Percentiles rank a stretch among this genome's conserved stretches.
Conservation (phyloP, 2,888 invertebrate species). For the Platycheirus rosarum region DNA sequence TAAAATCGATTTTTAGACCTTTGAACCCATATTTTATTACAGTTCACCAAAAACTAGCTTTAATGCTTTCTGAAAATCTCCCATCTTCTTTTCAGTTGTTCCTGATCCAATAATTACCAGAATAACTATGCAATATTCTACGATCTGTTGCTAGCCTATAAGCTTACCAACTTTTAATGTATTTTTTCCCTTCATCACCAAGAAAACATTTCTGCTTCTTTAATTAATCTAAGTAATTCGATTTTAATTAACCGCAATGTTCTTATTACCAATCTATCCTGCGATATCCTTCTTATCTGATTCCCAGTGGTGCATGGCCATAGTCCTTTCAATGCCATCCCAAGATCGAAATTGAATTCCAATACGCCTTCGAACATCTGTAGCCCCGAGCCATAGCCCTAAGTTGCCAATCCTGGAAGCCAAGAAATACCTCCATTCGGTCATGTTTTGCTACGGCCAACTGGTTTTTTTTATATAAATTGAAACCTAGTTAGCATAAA, state of each 20-base stretch:
- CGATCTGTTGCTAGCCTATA: too few relatives aligned
- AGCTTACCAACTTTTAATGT: too few relatives aligned
- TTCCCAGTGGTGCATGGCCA: too few relatives aligned
- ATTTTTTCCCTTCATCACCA: too few relatives aligned
- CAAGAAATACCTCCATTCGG: slow-evolving; percentile 50
- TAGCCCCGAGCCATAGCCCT: slow-evolving; percentile 19
- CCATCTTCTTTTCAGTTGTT: too few relatives aligned
- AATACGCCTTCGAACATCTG: slow-evolving; percentile 58
- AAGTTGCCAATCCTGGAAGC: slow-evolving; percentile 51
- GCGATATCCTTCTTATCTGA: slow-evolving; percentile 45
- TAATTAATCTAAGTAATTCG: slow-evolving; percentile 63
- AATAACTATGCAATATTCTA: too few relatives aligned
- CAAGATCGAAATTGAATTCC: slow-evolving; percentile 44
- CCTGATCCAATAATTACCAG: too few relatives aligned
- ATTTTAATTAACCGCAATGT: slow-evolving; percentile 69
- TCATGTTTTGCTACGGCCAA: slow-evolving; percentile 7
- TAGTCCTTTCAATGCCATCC: neutral
- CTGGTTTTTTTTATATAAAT: slow-evolving; percentile 52
- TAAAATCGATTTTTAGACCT: too few relatives aligned
- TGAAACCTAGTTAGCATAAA: slow-evolving; percentile 74
- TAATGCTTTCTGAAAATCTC: too few relatives aligned
- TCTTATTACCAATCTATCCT: slow-evolving; percentile 57
- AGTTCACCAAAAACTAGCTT: too few relatives aligned
- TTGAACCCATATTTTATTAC: too few relatives aligned
- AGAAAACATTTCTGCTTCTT: too few relatives aligned